Percentiles rank a stretch among this genome's conserved stretches.
These are phyloP conservation scores for Grammomys dolichurus DNA, from an alignment of 2,113 vertebrate species.

Conservation along the genomic window DNA sequence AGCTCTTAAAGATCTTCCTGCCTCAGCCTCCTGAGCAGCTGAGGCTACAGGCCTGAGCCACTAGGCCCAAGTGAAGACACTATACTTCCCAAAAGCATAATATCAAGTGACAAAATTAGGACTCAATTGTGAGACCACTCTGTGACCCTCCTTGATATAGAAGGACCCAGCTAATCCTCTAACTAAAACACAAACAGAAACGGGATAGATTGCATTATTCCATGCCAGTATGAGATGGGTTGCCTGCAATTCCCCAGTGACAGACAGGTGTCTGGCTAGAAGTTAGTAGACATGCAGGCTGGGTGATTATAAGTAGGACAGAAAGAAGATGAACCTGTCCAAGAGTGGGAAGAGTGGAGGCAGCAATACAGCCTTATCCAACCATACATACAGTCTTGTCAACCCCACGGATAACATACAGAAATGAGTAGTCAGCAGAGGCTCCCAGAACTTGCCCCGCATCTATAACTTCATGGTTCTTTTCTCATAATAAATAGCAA, in stretches of 20 bases:
- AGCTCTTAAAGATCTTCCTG: background rate
- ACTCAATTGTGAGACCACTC: background rate
- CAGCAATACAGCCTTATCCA: background rate
- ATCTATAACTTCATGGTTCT: background rate
- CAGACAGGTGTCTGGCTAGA: background rate
- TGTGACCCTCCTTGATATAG: background rate
- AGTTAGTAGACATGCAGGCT: constrained; percentile 14
- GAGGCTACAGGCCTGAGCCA: background rate
- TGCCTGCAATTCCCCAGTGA: background rate
- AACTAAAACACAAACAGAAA: background rate
- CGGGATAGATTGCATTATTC: background rate
- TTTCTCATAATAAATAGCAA: background rate
- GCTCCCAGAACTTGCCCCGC: background rate
- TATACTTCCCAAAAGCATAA: background rate
- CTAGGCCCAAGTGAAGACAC: background rate
- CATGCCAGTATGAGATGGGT: background rate
- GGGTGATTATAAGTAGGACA: background rate
- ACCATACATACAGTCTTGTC: background rate
- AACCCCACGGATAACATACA: background rate
- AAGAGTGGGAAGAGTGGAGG: background rate
- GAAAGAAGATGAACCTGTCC: constrained; percentile 18
- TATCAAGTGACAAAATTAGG: background rate
- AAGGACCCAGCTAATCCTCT: background rate
- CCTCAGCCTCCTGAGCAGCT: background rate
- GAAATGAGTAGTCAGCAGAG: background rate